Percentiles rank a stretch among this genome's conserved stretches.
phyloP scores from a whole-genome alignment of 2,113 vertebrate species.

The Donacobius atricapilla region DNA sequence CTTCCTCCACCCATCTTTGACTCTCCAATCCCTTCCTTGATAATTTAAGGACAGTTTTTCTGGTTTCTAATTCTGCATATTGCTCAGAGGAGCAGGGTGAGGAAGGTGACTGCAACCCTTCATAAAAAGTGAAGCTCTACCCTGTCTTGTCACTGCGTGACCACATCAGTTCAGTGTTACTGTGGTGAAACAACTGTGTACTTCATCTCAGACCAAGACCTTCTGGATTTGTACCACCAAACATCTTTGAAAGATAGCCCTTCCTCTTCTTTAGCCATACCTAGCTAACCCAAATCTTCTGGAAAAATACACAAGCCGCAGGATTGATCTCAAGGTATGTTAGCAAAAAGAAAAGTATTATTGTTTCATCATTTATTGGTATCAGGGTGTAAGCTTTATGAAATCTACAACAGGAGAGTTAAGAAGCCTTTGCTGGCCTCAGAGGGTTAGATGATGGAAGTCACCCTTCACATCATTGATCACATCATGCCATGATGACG shows the following conservation, averaged over 20 bases:
- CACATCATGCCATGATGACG: neutral
- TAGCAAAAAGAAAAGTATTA: neutral
- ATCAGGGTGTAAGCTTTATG: neutral
- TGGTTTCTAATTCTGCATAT: neutral
- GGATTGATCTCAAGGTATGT: neutral
- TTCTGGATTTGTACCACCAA: neutral
- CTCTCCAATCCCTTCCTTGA: neutral
- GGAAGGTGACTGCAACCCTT: neutral
- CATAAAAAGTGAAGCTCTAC: neutral
- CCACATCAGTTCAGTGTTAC: neutral
- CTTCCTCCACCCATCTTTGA: neutral
- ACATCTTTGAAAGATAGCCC: neutral
- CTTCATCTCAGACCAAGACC: neutral
- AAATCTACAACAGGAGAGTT: neutral
- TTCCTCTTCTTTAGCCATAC: neutral
- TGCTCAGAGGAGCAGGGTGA: neutral
- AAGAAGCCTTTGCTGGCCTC: neutral
- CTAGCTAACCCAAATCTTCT: neutral
- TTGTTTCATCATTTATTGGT: neutral
- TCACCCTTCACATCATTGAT: neutral
- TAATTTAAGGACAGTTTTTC: neutral
- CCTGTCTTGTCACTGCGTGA: accelerated
- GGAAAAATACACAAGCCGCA: neutral
- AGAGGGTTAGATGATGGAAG: neutral
- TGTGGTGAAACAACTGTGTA: neutral